Base-by-base conservation (phyloP, 2,888 invertebrate species). In the Bombylius discolor region DNA sequence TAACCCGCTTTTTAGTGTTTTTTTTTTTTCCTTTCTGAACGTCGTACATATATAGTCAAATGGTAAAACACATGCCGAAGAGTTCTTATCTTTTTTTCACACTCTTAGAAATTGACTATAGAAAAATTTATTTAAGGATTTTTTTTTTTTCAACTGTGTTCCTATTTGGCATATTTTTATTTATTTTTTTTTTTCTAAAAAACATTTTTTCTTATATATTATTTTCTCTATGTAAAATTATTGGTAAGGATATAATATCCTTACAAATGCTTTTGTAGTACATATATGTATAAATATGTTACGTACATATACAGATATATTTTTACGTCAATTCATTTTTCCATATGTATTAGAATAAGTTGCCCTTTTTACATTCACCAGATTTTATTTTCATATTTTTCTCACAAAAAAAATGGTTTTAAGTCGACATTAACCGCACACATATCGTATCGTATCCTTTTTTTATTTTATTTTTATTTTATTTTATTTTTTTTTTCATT, bases 311-410 rank as follows among this genome's bases (percentile, higher is more conserved):
- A 23, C 23, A 23, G 23, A 23, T 23, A 23, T 23, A 2, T 2
- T 23, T 23, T 23, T 23, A 23, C 23, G 23, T 23, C 23, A 11
- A 11, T 42, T 42, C 11, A 8, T 11, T 11, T 42, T 42, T 57
- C 56, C 57, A 59, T 59, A 56, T 56, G 52, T 32, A 53, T 13
- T 13, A 14, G 39, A 31, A 42, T 34, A 9, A 48, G 57, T 32
- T 36, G 23, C 42, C 42, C 46, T 49, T 49, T 57, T 48, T 57
- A 57, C 57, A 57, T 51, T 49, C 47, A 59, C 49, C 57, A 59
- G 59, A 59, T 59, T 59, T 57, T 51, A 56, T 57, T 59, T 59
- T 59, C 57, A 56, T 57, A 59, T 57, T 57, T 53, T 59, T 52
- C 56, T 49, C 57, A 52, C 59, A 9, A 36, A 36, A 36, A 36